phyloP scores from a whole-genome alignment of 2,888 invertebrate species.

The Drosophila conformis region DNA sequence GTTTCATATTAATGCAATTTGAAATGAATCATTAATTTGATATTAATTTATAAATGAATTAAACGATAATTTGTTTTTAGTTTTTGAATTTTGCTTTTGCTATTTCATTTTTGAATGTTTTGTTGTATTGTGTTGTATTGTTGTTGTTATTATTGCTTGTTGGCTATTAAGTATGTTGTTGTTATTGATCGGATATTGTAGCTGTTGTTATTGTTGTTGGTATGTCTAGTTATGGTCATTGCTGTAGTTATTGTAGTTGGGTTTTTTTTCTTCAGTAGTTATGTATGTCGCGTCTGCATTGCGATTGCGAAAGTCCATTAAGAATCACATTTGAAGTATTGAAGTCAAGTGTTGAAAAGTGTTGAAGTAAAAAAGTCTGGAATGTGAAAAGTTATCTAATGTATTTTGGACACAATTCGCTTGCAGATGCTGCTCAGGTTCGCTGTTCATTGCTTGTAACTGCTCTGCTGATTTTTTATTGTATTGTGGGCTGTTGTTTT shows the following conservation, averaged over 20 bases:
- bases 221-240: conserved; percentile 58
- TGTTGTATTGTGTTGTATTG: conserved; percentile 41
- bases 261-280: conserved; percentile 44
- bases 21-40: conserved; percentile 6
- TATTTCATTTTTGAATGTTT: conserved; percentile 50
- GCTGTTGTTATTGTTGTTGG: conserved; percentile 62
- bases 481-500: conserved; percentile 25
- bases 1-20: conserved; percentile 28
- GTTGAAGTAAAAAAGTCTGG: conserved; percentile 20
- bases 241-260: conserved; percentile 57
- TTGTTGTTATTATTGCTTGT: conserved; percentile 70
- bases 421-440: conserved; percentile 42
- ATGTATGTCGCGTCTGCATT: conserved; percentile 54
- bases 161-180: conserved; percentile 62
- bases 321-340: conserved; percentile 47
- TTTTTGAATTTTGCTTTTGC: conserved; percentile 70
- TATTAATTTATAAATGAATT: conserved; percentile 22
- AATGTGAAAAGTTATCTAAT: conserved; percentile 44
- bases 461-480: conserved; percentile 29
- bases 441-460: conserved; percentile 39
- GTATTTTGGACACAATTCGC: conserved; percentile 23
- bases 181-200: conserved; percentile 79
- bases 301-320: conserved; percentile 6
- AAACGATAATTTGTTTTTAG: conserved; percentile 32
- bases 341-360: conserved; percentile 27